These are phyloP conservation scores for Lithophane socia DNA, from an alignment of 2,888 invertebrate genomes.

Conservation along the genomic window DNA sequence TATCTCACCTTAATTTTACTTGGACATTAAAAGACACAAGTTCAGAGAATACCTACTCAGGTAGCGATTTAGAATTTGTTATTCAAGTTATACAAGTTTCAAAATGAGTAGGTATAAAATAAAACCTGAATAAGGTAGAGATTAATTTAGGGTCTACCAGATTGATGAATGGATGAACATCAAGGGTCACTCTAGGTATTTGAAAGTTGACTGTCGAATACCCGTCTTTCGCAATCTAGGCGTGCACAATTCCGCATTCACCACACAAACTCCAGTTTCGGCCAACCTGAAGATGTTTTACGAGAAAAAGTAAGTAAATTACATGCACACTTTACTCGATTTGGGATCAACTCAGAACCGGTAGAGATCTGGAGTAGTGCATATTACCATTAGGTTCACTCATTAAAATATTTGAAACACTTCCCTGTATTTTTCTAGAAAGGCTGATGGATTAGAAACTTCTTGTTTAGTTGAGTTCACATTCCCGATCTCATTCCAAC, in stretches of 20 bases:
- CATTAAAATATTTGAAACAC: conserved; percentile 51
- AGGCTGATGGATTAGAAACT: conserved; percentile 15
- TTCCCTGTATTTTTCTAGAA: conserved; percentile 40
- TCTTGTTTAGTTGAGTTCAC: conserved; percentile 33
- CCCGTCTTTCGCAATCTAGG: background rate
- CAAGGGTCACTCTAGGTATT: background rate
- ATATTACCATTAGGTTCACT: conserved; percentile 23
- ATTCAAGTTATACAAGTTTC: background rate
- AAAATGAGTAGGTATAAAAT: background rate
- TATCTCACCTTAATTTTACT: background rate
- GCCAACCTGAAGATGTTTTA: conserved; percentile 14
- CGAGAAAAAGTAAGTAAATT: background rate
- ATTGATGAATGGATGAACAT: background rate
- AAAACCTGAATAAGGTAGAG: conserved; percentile 13
- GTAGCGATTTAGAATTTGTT: background rate
- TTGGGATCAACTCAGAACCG: conserved; percentile 30
- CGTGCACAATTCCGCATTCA: conserved; percentile 13
- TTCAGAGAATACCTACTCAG: background rate
- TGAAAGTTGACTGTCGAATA: conserved; percentile 14
- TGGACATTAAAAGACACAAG: background rate
- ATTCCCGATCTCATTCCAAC: conserved; percentile 54
- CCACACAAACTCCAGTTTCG: background rate
- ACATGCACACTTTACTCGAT: conserved; percentile 8
- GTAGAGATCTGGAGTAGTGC: conserved; percentile 21
- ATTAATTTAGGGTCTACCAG: conserved; percentile 6